Percentiles rank a stretch among this genome's conserved stretches.
Evolutionary conservation across 1,140 invertebrate species (phyloP).

Genomic region (Euglossa dilemma): DNA sequence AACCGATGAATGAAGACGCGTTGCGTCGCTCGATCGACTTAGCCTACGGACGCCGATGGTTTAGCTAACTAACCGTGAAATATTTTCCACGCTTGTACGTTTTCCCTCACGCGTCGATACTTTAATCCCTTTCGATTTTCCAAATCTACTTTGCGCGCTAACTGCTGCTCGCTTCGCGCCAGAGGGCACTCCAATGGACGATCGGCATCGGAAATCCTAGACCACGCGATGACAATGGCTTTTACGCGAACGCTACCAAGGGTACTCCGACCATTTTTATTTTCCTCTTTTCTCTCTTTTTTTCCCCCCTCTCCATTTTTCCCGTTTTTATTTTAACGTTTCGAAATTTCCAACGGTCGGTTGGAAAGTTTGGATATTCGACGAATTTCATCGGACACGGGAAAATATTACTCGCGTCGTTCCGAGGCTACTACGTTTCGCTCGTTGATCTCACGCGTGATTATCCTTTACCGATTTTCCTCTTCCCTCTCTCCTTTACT

Average conservation of each 20-base stretch:
- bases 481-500: too few relatives aligned
- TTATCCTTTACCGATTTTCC: too few relatives aligned
- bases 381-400: neutral
- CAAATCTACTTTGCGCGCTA: slow-evolving; percentile 23
- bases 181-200: neutral
- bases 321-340: neutral
- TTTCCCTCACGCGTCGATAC: slow-evolving; percentile 14
- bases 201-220: neutral
- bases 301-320: neutral
- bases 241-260: neutral
- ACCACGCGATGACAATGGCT: neutral
- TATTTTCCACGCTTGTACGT: slow-evolving; percentile 38
- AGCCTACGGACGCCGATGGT: neutral
- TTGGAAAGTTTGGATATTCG: neutral
- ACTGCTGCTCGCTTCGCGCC: neutral
- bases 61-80: slow-evolving; percentile 35
- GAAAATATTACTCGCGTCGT: neutral
- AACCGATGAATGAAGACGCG: neutral
- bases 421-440: too few relatives aligned
- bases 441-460: too few relatives aligned
- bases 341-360: neutral
- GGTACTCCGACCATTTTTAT: neutral
- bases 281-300: neutral
- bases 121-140: slow-evolving; percentile 42
- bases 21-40: neutral